Percentiles rank a stretch among this genome's conserved stretches.
These are phyloP conservation scores for Halichoerus grypus DNA, from an alignment of 2,113 vertebrate genomes.

Conservation along the genomic window DNA sequence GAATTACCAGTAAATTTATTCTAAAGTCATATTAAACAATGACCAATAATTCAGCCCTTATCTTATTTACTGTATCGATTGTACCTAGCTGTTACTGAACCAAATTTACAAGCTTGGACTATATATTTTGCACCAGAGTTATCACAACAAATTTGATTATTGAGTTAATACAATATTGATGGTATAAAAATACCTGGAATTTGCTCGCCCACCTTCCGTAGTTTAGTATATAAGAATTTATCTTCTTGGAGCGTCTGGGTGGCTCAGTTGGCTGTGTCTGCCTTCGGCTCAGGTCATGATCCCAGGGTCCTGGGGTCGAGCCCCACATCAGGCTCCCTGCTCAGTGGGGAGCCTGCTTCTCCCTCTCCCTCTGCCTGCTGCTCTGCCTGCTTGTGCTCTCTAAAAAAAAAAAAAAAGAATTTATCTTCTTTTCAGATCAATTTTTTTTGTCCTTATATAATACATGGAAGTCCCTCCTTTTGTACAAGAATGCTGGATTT, in stretches of 20 bases:
- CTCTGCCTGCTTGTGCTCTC: no score
- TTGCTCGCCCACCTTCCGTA: not conserved
- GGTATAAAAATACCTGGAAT: not conserved
- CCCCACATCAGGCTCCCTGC: no score
- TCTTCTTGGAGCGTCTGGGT: not conserved
- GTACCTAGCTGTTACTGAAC: not conserved
- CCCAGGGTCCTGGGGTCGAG: no score
- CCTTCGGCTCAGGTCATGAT: no score
- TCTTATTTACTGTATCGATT: not conserved
- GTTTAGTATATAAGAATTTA: not conserved
- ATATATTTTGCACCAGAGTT: not conserved
- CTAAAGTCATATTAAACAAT: constrained; percentile 38
- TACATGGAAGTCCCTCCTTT: not conserved
- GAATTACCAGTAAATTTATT: constrained; percentile 25
- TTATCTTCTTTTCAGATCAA: not conserved
- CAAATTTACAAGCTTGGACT: not conserved
- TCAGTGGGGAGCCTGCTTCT: no score
- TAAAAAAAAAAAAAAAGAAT: not conserved
- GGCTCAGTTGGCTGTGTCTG: no score
- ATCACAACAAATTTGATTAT: not conserved
- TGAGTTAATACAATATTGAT: not conserved
- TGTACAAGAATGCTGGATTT: not conserved
- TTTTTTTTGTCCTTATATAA: constrained; percentile 6
- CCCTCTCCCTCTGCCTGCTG: no score
- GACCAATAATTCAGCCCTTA: not conserved